Conservation (phyloP, 2,888 invertebrate species). For the Hirtodrosophila duncani region DNA sequence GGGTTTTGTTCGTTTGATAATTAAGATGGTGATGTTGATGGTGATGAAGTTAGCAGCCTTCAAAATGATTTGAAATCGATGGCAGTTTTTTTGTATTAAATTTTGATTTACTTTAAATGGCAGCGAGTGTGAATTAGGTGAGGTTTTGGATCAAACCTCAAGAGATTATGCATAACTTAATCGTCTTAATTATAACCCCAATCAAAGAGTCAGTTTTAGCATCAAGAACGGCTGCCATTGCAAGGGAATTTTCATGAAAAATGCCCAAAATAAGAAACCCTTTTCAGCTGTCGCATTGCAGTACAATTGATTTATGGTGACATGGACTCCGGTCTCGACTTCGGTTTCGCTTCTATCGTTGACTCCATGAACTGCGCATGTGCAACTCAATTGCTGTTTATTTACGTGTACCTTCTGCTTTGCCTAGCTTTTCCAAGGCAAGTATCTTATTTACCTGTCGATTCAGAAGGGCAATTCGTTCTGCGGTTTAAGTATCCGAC, state of each 20-base stretch:
- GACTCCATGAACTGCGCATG: conserved; percentile 41
- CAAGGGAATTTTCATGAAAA: conserved; percentile 18
- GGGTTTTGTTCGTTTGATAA: conserved; percentile 53
- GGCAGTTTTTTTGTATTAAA: conserved; percentile 11
- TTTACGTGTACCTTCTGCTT: conserved; percentile 40
- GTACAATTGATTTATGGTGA: conserved; percentile 70
- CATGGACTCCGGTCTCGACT: conserved; percentile 7
- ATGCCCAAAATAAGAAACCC: conserved; percentile 50
- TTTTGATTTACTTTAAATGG: background rate
- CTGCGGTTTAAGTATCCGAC: conserved; percentile 68
- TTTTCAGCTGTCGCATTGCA: conserved; percentile 72
- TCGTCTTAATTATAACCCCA: conserved; percentile 55
- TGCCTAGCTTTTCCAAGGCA: background rate
- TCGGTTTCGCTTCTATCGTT: no score
- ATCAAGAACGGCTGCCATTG: conserved; percentile 25
- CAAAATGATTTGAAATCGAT: conserved; percentile 39
- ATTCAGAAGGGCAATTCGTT: conserved; percentile 51
- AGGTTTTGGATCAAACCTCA: background rate
- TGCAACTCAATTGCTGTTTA: conserved; percentile 73
- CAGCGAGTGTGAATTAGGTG: conserved; percentile 3
- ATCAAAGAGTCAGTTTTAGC: conserved; percentile 11
- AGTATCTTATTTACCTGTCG: conserved; percentile 39
- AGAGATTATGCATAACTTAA: conserved; percentile 59
- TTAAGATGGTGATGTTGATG: conserved; percentile 47
- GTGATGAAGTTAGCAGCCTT: conserved; percentile 32